Base-by-base conservation (phyloP, 1,140 invertebrate genomes). In the Orchestia grillus region DNA sequence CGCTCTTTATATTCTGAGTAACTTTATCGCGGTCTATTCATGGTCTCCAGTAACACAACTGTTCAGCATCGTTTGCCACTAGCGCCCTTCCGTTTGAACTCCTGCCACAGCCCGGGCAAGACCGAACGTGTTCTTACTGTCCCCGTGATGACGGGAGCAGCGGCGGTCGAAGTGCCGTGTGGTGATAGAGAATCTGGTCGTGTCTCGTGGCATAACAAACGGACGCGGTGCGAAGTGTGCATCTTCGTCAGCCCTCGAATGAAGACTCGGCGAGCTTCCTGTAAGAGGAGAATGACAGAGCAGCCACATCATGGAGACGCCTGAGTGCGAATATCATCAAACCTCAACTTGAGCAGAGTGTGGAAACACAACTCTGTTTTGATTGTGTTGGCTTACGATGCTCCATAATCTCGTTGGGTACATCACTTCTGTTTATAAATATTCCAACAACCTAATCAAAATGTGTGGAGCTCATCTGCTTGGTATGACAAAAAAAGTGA, bases 101-200 rank as follows among this genome's bases (percentile, higher is more conserved):
- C 36, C 62, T 23, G 62, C 28, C 62, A 23, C 15, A 77, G 62
- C 62, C 36, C 62, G 62, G 28, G 15, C 62, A 15, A 77, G 62
- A 77, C 62, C 62, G 28, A 77, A 77, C 62, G 36, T 77, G 62
- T 77, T 90, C 28, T 90, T 4, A 87, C 41, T 41, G 4, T 8
- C 15, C 43, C 41, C 3, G 43, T 28, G 4, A 90, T 44, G 88
- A 90, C 42, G 88, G 42, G 88, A 42, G 43, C 88, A 90, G 88
- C 28, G 41, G 88, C 88, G 42, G 43, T 16, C 43, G n/a, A 23
- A 43, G 88, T 90, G 41, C 42, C 88, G 43, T 23, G 43, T 41
- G 88, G 42, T 44, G 88, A 90, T 90, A 90, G 42, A 41, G 43
- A 90, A 90, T 90, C 88, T 90, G n/a, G 88, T 90, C n/a, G 15